Evolutionary conservation across 2,113 vertebrate genomes (phyloP), one percentile per base, ranked within the genome.

Genomic region (Pristiophorus japonicus): DNA sequence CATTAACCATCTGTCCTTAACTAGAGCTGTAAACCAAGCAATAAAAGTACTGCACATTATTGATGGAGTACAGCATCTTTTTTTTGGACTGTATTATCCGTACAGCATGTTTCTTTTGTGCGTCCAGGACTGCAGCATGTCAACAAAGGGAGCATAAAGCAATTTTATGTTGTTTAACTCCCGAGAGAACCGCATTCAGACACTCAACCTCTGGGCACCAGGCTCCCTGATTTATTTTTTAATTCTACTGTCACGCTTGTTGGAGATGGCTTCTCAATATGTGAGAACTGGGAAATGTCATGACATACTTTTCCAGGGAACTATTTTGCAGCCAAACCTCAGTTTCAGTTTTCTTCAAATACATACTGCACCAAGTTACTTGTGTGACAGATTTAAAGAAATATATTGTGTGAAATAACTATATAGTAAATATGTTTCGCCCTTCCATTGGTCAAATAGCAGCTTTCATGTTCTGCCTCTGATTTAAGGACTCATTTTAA

Each of bases 1-100:
- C 5, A 16, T 96, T 96, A 96, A 95, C 96, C 96, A 47, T 96
- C 91, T 95, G 34, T 88, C 95, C 95, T 96, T 95, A 96, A 96
- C 85, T 95, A 96, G 93, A 45, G 20, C 45, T 34, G 38, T 75
- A 81, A 92, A 88, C 18, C 24, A 92, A 90, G 30, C 55, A 70
- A 67, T 94, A 85, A 95, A 95, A 90, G 27, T 47, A 20, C 27
- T 66, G 20, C 42, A 92, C 59, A 65, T 90, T 87, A 95, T 84
- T 95, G 38, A 73, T 66, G 55, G 38, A 87, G 38, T 63, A 3
- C 67, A 78, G 24, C 70, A 70, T 59, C 27, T 62, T 95, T 85
- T 95, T 85, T 38, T 92, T 55, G 62, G 88, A 63, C 7, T 38
- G 34, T 22, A 42, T 63, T 92, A 38, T 63, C 16, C 18, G 63